These are phyloP conservation scores for Brevimyrus niger DNA, from an alignment of 2,113 vertebrate genomes.

Conservation along the genomic window DNA sequence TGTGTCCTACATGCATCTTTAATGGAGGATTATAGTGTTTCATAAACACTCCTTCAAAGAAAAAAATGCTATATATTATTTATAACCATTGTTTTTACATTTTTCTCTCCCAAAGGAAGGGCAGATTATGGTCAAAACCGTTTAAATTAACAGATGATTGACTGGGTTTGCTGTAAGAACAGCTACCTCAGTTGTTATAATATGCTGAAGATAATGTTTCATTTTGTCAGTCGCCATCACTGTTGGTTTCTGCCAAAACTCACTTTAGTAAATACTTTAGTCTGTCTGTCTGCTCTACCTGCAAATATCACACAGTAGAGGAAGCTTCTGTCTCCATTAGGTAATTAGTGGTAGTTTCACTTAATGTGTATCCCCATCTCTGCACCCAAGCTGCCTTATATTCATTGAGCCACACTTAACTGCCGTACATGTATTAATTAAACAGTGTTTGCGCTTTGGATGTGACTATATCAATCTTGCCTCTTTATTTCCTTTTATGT, in stretches of 20 bases:
- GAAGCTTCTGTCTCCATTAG: background rate
- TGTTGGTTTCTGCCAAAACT: background rate
- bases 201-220: background rate
- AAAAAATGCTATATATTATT: background rate
- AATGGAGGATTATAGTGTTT: constrained; percentile 88
- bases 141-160: background rate
- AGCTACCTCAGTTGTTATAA: background rate
- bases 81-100: background rate
- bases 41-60: constrained; percentile 65
- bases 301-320: background rate
- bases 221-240: background rate
- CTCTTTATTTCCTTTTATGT: background rate
- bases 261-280: background rate
- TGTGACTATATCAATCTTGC: background rate
- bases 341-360: background rate
- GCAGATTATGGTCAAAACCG: background rate
- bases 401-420: background rate
- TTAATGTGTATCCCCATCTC: background rate
- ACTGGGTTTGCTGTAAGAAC: background rate
- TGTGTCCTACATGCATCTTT: constrained; percentile 78
- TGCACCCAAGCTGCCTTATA: background rate
- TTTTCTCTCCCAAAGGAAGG: background rate
- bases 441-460: background rate
- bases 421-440: background rate
- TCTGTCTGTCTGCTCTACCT: background rate